These are phyloP conservation scores for Ophion costatus DNA, from an alignment of 2,888 invertebrate species.

Conservation along the genomic window DNA sequence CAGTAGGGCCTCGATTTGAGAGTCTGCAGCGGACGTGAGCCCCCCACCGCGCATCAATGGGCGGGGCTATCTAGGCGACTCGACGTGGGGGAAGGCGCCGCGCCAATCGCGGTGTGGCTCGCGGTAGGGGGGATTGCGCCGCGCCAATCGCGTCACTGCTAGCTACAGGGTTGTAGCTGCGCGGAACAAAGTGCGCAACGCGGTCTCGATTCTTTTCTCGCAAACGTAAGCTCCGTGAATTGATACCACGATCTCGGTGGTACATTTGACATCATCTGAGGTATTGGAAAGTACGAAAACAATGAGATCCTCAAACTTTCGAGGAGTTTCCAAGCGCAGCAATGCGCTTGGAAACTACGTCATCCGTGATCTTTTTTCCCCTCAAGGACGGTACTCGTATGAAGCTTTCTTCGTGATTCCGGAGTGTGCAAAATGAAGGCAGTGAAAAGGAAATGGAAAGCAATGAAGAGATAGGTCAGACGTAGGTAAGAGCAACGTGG, in stretches of 20 bases:
- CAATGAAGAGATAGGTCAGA: not conserved
- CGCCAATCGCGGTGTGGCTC: not conserved
- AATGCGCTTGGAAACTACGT: not conserved
- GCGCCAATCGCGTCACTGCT: not conserved
- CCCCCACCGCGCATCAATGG: not conserved
- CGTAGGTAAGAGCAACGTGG: constrained; percentile 23
- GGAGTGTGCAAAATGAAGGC: constrained; percentile 12
- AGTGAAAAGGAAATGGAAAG: constrained; percentile 19
- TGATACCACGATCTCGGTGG: not conserved
- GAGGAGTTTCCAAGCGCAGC: not conserved
- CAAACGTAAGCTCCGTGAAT: not conserved
- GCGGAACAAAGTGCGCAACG: not conserved
- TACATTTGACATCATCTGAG: not conserved
- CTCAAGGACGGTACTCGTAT: not conserved
- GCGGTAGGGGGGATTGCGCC: not conserved
- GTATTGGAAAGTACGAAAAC: not conserved
- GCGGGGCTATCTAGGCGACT: not conserved
- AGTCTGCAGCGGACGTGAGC: not conserved
- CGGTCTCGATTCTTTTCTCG: not conserved
- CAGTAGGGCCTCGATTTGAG: not conserved
- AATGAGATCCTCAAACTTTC: not conserved
- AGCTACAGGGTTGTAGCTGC: not conserved
- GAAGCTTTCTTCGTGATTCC: constrained; percentile 17
- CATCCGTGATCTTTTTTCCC: constrained; percentile 4
- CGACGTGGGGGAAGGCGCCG: not conserved